A percentile compares a stretch with the other conserved stretches of the same genome.
Conservation (phyloP, 2,113 vertebrate genomes). For the Lathamus discolor region DNA sequence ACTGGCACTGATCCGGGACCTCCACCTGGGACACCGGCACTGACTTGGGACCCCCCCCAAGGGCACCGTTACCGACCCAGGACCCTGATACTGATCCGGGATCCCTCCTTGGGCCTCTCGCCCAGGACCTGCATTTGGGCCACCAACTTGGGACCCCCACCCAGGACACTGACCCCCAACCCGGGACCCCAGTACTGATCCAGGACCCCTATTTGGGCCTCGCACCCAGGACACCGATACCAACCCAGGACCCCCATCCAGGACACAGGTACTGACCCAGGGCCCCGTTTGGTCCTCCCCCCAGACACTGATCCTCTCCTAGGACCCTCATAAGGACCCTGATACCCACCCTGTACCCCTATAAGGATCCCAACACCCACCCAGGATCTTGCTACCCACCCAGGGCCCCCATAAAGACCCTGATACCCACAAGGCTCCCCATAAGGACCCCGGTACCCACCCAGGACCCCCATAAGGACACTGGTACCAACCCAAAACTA, state of each 20-base stretch:
- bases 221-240: not conserved
- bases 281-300: not conserved
- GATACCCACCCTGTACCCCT: no score
- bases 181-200: not conserved
- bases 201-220: not conserved
- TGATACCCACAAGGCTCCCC: no score
- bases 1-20: not conserved
- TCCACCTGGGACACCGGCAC: not conserved
- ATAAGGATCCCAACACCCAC: no score
- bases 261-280: not conserved
- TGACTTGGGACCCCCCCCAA: not conserved
- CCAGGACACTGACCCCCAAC: not conserved
- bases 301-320: not conserved
- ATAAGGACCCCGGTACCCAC: no score
- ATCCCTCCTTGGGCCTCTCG: not conserved
- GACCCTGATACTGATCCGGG: not conserved
- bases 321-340: not conserved
- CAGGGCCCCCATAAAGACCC: no score
- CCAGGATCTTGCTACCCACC: not conserved
- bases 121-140: not conserved
- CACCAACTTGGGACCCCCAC: not conserved
- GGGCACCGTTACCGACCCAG: not conserved
- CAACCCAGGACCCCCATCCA: not conserved
- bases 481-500: no score
- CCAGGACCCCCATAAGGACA: no score